A percentile compares a stretch with the other conserved stretches of the same genome.
Evolutionary conservation across 2,797 vertebrate genomes (phyloP).

Genomic region (Harpagifer antarcticus): DNA sequence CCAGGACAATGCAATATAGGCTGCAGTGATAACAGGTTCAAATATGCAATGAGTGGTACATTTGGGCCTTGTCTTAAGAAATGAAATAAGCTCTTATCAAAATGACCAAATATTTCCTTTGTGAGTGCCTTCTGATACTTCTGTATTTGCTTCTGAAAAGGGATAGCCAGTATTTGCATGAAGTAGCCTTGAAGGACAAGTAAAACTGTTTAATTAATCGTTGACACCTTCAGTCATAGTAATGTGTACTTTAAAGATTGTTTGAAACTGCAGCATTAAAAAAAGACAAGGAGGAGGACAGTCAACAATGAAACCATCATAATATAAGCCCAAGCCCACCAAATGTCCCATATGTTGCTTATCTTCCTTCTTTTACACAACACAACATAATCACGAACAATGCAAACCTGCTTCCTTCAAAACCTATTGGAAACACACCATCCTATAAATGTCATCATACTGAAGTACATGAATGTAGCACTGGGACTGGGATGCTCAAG

Average conservation of each 20-base stretch:
- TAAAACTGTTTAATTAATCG: neutral
- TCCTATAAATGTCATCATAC: constrained; percentile 39
- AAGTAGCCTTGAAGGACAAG: too few species aligned
- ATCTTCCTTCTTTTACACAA: constrained; percentile 29
- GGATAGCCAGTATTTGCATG: too few species aligned
- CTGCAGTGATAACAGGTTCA: too few species aligned
- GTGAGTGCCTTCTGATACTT: neutral
- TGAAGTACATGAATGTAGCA: constrained; percentile 43
- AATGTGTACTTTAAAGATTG: neutral
- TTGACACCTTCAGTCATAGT: neutral
- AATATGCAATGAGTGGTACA: too few species aligned
- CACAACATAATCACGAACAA: constrained; percentile 32
- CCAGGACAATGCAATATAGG: too few species aligned
- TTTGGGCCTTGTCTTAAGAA: too few species aligned
- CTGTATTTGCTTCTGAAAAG: too few species aligned
- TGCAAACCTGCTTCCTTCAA: constrained; percentile 24
- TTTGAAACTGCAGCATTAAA: neutral
- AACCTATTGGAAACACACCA: constrained; percentile 7
- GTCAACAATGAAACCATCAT: constrained; percentile 18
- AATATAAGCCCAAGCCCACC: neutral
- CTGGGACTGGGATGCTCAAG: constrained; percentile 40
- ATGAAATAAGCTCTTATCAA: too few species aligned
- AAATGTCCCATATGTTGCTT: constrained; percentile 22
- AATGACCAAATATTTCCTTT: too few species aligned
- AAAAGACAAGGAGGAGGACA: neutral